phyloP scores from a whole-genome alignment of 2,797 vertebrate genomes.

The Sebastes miniatus region DNA sequence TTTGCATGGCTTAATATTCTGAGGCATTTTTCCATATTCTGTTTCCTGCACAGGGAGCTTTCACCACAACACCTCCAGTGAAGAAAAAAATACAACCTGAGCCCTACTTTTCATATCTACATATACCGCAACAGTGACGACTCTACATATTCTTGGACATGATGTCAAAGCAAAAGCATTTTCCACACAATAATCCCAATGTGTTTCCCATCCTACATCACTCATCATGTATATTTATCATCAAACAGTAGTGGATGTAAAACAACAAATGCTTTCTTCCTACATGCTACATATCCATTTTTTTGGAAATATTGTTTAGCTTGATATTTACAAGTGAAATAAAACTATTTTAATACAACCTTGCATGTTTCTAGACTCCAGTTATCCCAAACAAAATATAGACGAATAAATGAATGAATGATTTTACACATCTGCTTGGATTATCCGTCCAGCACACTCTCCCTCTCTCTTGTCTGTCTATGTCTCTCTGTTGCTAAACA shows the following conservation, averaged over 20 bases:
- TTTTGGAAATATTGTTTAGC: neutral
- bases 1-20: neutral
- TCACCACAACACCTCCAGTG: neutral
- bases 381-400: too few relatives aligned
- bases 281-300: too few relatives aligned
- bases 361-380: neutral
- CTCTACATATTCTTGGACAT: neutral
- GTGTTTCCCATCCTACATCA: neutral
- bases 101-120: neutral
- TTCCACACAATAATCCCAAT: neutral
- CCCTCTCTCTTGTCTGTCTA: neutral
- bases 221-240: neutral
- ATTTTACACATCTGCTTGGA: neutral
- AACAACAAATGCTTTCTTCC: too few relatives aligned
- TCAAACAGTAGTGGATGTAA: neutral
- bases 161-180: neutral
- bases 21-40: neutral
- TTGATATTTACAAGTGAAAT: neutral
- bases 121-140: neutral
- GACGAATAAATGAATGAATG: neutral
- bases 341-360: neutral
- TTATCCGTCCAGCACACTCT: neutral
- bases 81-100: neutral
- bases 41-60: neutral
- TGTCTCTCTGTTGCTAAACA: conserved; percentile 2